Percentiles rank a stretch among this genome's conserved stretches.
Evolutionary conservation across 2,113 vertebrate genomes (phyloP).

Genomic region (Paramormyrops kingsleyae): DNA sequence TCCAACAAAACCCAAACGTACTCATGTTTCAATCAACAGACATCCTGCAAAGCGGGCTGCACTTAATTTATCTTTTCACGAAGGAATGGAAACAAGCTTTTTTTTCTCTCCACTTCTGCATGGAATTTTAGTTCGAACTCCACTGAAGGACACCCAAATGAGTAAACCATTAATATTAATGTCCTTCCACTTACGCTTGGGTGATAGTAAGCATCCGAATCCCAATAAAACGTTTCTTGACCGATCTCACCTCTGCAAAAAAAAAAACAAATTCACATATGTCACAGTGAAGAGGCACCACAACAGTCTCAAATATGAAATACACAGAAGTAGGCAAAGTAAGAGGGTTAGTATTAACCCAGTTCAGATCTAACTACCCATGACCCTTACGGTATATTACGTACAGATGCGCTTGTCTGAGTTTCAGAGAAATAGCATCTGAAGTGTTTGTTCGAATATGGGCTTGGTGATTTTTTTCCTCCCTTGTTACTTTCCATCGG

Average conservation of each 20-base stretch:
- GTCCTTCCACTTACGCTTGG: conserved; percentile 58
- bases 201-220: conserved; percentile 83
- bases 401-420: not conserved
- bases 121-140: not conserved
- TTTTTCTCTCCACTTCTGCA: not conserved
- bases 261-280: not conserved
- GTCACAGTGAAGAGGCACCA: not conserved
- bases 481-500: not conserved
- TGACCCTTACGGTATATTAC: not conserved
- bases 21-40: not conserved
- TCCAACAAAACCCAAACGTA: not conserved
- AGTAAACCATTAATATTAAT: not conserved
- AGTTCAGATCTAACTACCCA: not conserved
- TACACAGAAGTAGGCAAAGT: not conserved
- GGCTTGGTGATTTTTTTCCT: not conserved
- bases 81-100: not conserved
- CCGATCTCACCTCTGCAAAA: conserved; percentile 52
- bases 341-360: not conserved
- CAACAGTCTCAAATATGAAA: not conserved
- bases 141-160: not conserved
- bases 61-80: not conserved
- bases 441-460: not conserved
- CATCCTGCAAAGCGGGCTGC: not conserved
- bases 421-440: not conserved
- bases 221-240: conserved; percentile 78